Percentiles rank a stretch among this genome's conserved stretches.
Conservation (phyloP, 2,113 vertebrate genomes). For the Xyliphius kryptos region DNA sequence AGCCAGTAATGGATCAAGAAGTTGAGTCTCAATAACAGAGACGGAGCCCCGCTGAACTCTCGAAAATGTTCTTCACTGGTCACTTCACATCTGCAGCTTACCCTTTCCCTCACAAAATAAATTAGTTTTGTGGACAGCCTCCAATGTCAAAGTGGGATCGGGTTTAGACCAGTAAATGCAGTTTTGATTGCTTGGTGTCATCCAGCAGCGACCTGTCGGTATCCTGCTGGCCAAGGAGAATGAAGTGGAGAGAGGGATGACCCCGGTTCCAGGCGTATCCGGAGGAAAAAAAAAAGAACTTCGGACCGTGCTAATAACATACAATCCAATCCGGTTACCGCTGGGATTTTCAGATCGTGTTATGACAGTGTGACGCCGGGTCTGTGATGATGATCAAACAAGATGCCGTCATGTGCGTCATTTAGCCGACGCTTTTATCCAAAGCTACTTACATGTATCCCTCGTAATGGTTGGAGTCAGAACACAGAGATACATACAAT, state of each 20-base stretch:
- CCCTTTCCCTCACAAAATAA: slow-evolving; percentile 41
- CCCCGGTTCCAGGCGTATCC: slow-evolving; percentile 22
- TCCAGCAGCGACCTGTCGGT: slow-evolving; percentile 39
- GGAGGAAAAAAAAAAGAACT: slow-evolving; percentile 19
- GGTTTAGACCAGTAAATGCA: slow-evolving; percentile 51
- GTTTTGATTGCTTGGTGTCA: slow-evolving; percentile 50
- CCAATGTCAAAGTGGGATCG: slow-evolving; percentile 33
- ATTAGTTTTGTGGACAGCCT: slow-evolving; percentile 49
- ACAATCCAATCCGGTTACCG: slow-evolving; percentile 29
- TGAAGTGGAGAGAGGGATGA: slow-evolving; percentile 38
- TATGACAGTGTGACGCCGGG: slow-evolving; percentile 9
- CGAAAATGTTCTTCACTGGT: slow-evolving; percentile 34
- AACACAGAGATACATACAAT: too few species aligned
- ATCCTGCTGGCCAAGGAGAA: slow-evolving; percentile 41
- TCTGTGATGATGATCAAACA: slow-evolving; percentile 3
- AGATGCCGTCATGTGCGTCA: too few species aligned
- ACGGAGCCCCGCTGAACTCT: slow-evolving; percentile 33
- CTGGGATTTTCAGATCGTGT: slow-evolving; percentile 37
- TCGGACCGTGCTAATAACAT: slow-evolving; percentile 22
- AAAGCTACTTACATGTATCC: too few species aligned
- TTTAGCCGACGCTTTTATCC: too few species aligned
- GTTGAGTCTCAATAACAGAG: slow-evolving; percentile 36
- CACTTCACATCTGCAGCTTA: slow-evolving; percentile 44
- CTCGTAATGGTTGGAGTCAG: too few species aligned
- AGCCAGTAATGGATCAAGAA: slow-evolving; percentile 20